These are phyloP conservation scores for Dryas iulia DNA, from an alignment of 1,140 invertebrate genomes.

Conservation along the genomic window DNA sequence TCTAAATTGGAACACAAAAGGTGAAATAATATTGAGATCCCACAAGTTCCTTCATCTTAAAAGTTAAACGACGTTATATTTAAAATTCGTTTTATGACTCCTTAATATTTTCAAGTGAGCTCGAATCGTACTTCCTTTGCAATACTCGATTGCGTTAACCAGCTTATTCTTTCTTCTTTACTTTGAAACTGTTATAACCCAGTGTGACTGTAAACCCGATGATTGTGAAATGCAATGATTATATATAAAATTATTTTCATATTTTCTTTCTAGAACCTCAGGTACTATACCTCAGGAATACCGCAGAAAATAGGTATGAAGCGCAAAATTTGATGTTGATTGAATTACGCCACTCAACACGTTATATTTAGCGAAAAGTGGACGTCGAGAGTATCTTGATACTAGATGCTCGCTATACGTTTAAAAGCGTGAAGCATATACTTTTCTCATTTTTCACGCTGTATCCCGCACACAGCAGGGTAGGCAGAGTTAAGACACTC, in stretches of 20 bases:
- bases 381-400: background rate
- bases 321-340: too few species aligned
- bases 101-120: constrained; percentile 8
- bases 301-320: too few species aligned
- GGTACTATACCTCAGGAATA: too few species aligned
- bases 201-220: too few species aligned
- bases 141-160: background rate
- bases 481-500: too few species aligned
- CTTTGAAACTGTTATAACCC: too few species aligned
- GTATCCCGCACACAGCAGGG: too few species aligned
- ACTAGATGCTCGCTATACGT: background rate
- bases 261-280: too few species aligned
- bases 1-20: constrained; percentile 16
- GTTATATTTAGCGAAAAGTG: background rate
- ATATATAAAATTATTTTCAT: too few species aligned
- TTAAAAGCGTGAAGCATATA: background rate
- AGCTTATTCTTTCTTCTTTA: too few species aligned
- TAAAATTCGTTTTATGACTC: constrained; percentile 5
- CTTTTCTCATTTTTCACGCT: too few species aligned
- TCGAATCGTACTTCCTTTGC: background rate
- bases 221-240: too few species aligned
- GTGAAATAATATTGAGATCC: constrained; percentile 20
- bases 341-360: background rate
- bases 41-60: constrained; percentile 11
- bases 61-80: constrained; percentile 25